Conservation (phyloP, 92 coral and sea anemone genomes). For the Ricordea florida region DNA sequence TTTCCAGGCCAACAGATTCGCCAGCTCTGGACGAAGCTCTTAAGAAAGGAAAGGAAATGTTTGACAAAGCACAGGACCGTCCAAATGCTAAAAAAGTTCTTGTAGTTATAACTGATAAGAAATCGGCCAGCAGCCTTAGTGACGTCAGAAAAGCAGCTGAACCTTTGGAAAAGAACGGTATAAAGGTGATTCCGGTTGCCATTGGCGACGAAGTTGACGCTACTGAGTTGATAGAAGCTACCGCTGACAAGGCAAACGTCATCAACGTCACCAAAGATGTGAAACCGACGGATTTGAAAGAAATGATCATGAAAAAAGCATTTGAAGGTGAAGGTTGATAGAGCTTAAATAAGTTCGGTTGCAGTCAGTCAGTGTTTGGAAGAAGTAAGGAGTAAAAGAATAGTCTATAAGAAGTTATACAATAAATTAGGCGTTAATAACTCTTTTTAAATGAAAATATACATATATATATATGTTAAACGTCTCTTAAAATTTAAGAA, state of each 20-base stretch:
- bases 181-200: conserved; percentile 71
- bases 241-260: conserved; percentile 62
- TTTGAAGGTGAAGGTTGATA: conserved; percentile 36
- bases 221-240: conserved; percentile 37
- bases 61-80: conserved; percentile 55
- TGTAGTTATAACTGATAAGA: conserved; percentile 69
- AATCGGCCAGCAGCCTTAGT: conserved; percentile 40
- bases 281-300: conserved; percentile 42
- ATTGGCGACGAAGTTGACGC: conserved; percentile 69
- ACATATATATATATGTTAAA: no score
- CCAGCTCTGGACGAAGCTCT: conserved; percentile 61
- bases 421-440: no score
- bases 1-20: conserved; percentile 28
- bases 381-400: no score
- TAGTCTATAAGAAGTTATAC: no score
- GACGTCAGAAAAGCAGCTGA: conserved; percentile 33
- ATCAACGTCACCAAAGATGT: conserved; percentile 43
- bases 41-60: conserved; percentile 49
- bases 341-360: no score
- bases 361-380: no score
- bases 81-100: conserved; percentile 78
- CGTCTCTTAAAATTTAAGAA: no score
- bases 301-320: conserved; percentile 58
- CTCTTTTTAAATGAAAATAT: no score
- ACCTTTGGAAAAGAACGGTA: conserved; percentile 44